Base-by-base conservation (phyloP, 2,113 vertebrate genomes). In the Puma concolor region DNA sequence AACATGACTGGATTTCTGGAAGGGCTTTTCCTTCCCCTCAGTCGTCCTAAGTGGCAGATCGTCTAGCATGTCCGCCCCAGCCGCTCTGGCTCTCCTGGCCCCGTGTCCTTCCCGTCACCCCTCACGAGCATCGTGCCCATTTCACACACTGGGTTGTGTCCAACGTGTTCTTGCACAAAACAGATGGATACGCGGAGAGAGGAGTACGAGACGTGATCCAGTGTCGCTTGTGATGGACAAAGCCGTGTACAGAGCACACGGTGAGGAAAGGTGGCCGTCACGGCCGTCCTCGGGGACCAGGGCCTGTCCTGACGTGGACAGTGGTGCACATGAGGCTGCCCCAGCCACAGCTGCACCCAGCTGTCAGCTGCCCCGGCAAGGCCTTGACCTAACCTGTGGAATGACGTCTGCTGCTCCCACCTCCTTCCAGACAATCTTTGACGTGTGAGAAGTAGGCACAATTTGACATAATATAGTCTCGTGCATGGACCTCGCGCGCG, bases 191-290 rank as follows among this genome's bases (percentile, higher is more conserved):
- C 38, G 0, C 0, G 0, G 87, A 87, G 33, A 50, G 33, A 57
- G 23, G 33, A 5, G 14, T 0, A 5, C 12, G 2, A 0, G 4
- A 1, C 33, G 16, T 3, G 1, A 9, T 14, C 2, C 7, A 11
- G 21, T 0, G 2, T 2, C 27, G 15, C 13, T 74, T 0, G 0
- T 0, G 7, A 23, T 0, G 4, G 29, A 12, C 3, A 29, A 5
- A 19, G 4, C 44, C 23, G 54, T 7, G 60, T 0, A 1, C 72
- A 17, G 48, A 67, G 72, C 1, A 2, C 0, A 15, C 2, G 1
- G 0, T 0, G 44, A 16, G 44, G 9, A 4, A 25, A 7, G 29
- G 52, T 0, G n/a, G 19, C 36, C 3, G 0, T 8, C 31, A 1
- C 63, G 0, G 29, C 69, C 0, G 0, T 36, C 77, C 38, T 8